phyloP scores from a whole-genome alignment of 2,797 vertebrate species.

The Monodelphis domestica region DNA sequence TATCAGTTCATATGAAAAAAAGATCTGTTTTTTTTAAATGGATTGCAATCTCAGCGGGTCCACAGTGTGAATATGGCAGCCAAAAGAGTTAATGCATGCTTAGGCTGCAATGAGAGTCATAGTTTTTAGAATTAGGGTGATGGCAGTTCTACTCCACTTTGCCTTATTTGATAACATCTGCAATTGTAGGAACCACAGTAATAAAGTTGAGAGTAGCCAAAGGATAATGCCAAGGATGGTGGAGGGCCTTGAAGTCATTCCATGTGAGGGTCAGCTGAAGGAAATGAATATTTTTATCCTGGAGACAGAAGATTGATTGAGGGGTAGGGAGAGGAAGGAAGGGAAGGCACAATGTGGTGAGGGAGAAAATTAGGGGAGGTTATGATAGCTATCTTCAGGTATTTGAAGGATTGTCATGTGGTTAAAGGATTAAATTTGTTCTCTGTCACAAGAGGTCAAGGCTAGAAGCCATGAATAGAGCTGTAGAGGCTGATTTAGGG shows the following conservation, averaged over 20 bases:
- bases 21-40: neutral
- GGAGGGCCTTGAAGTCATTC: neutral
- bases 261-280: neutral
- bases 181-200: neutral
- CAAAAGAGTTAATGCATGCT: neutral
- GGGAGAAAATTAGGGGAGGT: neutral
- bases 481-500: neutral
- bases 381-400: neutral
- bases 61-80: neutral
- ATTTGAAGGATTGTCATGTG: neutral
- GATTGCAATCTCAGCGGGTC: neutral
- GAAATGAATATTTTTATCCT: neutral
- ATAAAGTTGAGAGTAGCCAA: neutral
- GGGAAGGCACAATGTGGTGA: neutral
- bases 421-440: neutral
- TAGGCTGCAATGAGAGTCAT: neutral
- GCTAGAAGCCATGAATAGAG: neutral
- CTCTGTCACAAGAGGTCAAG: neutral
- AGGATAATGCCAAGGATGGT: neutral
- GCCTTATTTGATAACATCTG: neutral
- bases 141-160: neutral
- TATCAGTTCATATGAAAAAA: neutral
- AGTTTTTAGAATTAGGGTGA: neutral
- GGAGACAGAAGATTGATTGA: neutral
- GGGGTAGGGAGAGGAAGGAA: neutral